Base-by-base conservation (phyloP, 1,140 invertebrate genomes). In the Kradibia gibbosae region DNA sequence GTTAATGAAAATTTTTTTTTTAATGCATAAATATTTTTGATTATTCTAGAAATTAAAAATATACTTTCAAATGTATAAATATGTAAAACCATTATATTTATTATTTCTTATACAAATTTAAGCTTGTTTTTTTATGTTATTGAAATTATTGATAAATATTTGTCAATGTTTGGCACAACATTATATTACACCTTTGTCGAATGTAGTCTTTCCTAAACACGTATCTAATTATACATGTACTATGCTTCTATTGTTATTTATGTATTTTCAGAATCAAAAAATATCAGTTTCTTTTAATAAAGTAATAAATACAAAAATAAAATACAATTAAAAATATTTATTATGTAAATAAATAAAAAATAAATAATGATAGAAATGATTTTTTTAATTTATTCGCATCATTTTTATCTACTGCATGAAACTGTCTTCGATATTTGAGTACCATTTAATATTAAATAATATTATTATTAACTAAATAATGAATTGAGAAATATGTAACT, bases 101-200 rank as follows among this genome's bases (percentile, higher is more conserved):
- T 70, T 48, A 48, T 71, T 15, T 48, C 1, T 42, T 15, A 48
- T 48, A n/a, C 8, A 53, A 70, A 39, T 36, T 78, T 2, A 34
- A 50, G 48, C 28, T 55, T 31, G 25, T 13, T 53, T 78, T 78
- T 34, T n/a, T 60, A 13, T 8, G 10, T 70, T 2, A 4, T 53
- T 22, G 45, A 70, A 78, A 57, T n/a, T 71, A 65, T 78, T 78
- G 39, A 39, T 78, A 78, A 78, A 78, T 36, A 71, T 71, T 79
- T 67, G 13, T 31, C 5, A 55, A 71, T 3, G 48, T 15, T 79
- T 79, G 50, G 50, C 67, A 57, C 65, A 57, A 71, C 22, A 50
- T 78, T 78, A 39, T 31, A 72, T 72, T 79, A 42, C 77, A 70
- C 28, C 34, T 57, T 79, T 65, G 25, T 15, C 28, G 4, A 60